A percentile compares a stretch with the other conserved stretches of the same genome.
Conservation (phyloP, 2,888 invertebrate genomes). For the Rhamphomyia laevipes region DNA sequence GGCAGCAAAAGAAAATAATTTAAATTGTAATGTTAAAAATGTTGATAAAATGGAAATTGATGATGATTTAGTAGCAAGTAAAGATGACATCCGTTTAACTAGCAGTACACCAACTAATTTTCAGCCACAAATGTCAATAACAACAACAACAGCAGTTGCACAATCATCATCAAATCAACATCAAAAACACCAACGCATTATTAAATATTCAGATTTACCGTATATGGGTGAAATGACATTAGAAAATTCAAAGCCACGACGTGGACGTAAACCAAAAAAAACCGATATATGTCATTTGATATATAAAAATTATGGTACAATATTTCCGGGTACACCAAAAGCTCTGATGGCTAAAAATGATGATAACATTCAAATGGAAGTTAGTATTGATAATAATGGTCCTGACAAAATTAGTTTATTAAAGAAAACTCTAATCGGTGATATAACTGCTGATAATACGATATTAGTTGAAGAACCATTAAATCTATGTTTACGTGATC, state of each 20-base stretch:
- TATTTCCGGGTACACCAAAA: conserved; percentile 62
- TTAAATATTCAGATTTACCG: conserved; percentile 72
- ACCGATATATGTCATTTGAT: conserved; percentile 86
- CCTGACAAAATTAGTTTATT: conserved; percentile 49
- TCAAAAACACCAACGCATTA: conserved; percentile 33
- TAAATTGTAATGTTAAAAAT: neutral
- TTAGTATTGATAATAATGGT: conserved; percentile 30
- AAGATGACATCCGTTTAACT: neutral
- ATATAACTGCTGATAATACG: conserved; percentile 30
- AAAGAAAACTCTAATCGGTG: conserved; percentile 42
- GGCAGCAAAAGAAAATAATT: conserved; percentile 17
- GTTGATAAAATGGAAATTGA: neutral
- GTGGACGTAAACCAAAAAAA: conserved; percentile 83
- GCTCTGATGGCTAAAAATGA: conserved; percentile 24
- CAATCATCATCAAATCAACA: neutral
- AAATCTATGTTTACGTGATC: conserved; percentile 71
- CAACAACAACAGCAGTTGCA: neutral
- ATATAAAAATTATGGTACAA: conserved; percentile 83
- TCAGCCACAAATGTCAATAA: conserved; percentile 4
- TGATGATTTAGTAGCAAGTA: neutral
- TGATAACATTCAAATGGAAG: conserved; percentile 25
- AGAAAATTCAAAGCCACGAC: conserved; percentile 73
- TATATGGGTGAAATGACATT: conserved; percentile 89
- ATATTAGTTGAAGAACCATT: conserved; percentile 52
- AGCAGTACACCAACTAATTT: too few relatives aligned